Base-by-base conservation (phyloP, 2,888 invertebrate species). In the Scelioninae gen. 1 region DNA sequence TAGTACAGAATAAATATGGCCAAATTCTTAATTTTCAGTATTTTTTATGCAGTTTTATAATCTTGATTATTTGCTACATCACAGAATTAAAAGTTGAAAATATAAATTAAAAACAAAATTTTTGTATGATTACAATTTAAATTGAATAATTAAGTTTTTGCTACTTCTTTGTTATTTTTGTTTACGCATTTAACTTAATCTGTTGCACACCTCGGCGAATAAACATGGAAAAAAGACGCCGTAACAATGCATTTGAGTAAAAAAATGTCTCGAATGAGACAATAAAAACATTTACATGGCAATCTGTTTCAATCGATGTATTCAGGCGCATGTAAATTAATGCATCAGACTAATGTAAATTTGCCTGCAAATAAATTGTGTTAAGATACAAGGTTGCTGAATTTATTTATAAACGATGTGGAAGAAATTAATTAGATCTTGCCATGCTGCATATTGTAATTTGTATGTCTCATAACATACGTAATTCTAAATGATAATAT, bases 391-490 rank as follows among this genome's bases (percentile, higher is more conserved):
- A 69, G 69, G 69, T 29, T 58, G 7, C 49, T 15, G 23, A 69
- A 69, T 58, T 69, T 69, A 58, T 69, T 69, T 58, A 58, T 69
- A 53, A 47, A 32, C 31, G 16, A 11, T 23, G 32, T 53, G 23
- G 31, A 51, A 49, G 49, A 58, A 47, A 69, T 69, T 49, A 34
- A 69, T 69, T 58, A 68, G 11, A 15, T 55, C 49, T 55, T 31
- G 15, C 45, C 45, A 55, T 55, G 15, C n/a, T 23, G 45, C 55
- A 45, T 68, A 56, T 65, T 68, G 32, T 56, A 56, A 68, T 32
- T 56, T 38, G 45, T 55, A 45, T 55, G 31, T 51, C 29, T 9
- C 43, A 13, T 10, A 66, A 56, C 16, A 68, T 32, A 38, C 23
- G 38, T 38, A 29, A 60, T 71, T 34, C 34, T 40, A 9, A 31